phyloP scores from a whole-genome alignment of 2,888 invertebrate genomes.

The Aphodius granarius region DNA sequence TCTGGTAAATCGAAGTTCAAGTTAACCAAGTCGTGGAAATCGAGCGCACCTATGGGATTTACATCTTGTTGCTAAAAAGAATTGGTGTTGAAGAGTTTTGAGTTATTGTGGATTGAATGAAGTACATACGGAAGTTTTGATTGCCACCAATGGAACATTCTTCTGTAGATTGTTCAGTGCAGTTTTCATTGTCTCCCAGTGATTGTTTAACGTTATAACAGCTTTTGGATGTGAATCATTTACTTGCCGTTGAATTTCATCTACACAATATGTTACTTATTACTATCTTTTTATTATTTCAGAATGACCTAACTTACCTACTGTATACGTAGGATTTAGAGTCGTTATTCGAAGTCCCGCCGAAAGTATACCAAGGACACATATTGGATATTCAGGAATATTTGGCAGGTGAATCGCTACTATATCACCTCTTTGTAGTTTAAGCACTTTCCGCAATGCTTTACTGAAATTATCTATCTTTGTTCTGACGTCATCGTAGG shows the following conservation, averaged over 20 bases:
- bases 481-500: constrained; percentile 67
- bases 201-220: constrained; percentile 62
- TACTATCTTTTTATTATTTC: background rate
- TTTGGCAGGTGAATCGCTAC: constrained; percentile 75
- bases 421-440: constrained; percentile 66
- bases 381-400: constrained; percentile 72
- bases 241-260: constrained; percentile 53
- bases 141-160: constrained; percentile 57
- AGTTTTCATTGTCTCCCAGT: constrained; percentile 47
- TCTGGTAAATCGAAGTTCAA: constrained; percentile 56
- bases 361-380: constrained; percentile 66
- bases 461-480: constrained; percentile 61
- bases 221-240: constrained; percentile 63
- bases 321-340: constrained; percentile 72
- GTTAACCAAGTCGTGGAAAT: constrained; percentile 64
- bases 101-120: background rate
- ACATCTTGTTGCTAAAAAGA: constrained; percentile 49
- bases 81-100: background rate
- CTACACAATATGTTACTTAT: background rate
- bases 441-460: constrained; percentile 63
- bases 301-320: constrained; percentile 29
- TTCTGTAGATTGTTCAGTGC: constrained; percentile 18
- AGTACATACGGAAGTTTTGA: constrained; percentile 51
- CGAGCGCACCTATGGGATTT: constrained; percentile 60
- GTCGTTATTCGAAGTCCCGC: constrained; percentile 72